phyloP scores from a whole-genome alignment of 2,888 invertebrate genomes.

The Schizotus pectinicornis region DNA sequence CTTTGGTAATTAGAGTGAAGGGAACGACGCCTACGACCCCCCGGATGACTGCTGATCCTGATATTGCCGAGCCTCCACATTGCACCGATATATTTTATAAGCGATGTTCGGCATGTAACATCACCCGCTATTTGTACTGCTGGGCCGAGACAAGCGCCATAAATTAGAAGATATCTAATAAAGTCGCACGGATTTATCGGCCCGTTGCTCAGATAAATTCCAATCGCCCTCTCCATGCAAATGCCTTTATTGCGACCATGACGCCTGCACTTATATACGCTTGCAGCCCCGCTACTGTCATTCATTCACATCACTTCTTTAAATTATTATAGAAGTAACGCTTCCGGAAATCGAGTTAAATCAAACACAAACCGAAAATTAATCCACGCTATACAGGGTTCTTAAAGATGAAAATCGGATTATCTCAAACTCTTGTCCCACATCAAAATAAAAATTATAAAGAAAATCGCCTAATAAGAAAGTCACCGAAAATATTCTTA shows the following conservation, averaged over 20 bases:
- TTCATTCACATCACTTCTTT: not conserved
- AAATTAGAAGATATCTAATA: slow-evolving; percentile 61
- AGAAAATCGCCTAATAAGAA: no score
- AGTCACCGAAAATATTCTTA: no score
- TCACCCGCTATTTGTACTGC: slow-evolving; percentile 53
- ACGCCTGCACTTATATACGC: slow-evolving; percentile 26
- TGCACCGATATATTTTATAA: slow-evolving; percentile 47
- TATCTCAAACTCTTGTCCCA: no score
- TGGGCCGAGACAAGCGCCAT: slow-evolving; percentile 56
- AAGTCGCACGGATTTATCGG: slow-evolving; percentile 60
- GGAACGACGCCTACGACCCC: slow-evolving; percentile 7
- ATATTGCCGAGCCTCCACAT: slow-evolving; percentile 1
- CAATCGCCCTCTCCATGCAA: slow-evolving; percentile 56
- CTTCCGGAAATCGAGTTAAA: not conserved
- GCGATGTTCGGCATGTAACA: slow-evolving; percentile 49
- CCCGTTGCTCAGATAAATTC: slow-evolving; percentile 57
- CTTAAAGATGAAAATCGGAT: no score
- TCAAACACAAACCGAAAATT: no score
- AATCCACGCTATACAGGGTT: no score
- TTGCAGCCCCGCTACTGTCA: not conserved
- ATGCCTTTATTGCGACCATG: slow-evolving; percentile 43
- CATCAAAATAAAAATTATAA: no score
- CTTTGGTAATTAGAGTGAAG: slow-evolving; percentile 12
- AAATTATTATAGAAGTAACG: not conserved
- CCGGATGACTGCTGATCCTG: slow-evolving; percentile 40